These are phyloP conservation scores for Macropodus opercularis DNA, from an alignment of 2,797 vertebrate genomes.

Conservation along the genomic window DNA sequence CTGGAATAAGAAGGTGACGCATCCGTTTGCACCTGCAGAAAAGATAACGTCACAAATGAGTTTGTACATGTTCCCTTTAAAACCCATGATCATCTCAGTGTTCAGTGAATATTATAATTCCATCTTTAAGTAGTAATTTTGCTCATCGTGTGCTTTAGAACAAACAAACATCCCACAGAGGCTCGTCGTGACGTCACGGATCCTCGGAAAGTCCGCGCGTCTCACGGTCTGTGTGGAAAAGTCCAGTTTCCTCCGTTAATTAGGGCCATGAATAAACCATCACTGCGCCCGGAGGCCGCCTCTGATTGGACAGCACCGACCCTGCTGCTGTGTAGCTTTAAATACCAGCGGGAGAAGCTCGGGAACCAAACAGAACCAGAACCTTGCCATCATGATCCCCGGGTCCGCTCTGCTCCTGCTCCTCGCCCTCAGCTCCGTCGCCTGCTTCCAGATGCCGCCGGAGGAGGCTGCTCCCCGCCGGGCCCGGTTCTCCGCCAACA, in stretches of 20 bases:
- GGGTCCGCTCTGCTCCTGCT: constrained; percentile 57
- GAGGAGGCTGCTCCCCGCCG: constrained; percentile 71
- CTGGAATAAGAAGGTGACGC: constrained; percentile 36
- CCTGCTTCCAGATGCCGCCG: constrained; percentile 60
- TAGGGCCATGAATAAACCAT: constrained; percentile 48
- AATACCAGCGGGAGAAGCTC: constrained; percentile 26
- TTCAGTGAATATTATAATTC: no score
- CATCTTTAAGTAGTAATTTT: no score
- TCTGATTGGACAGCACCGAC: constrained; percentile 48
- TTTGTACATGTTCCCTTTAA: no score
- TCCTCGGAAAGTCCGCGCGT: constrained; percentile 31
- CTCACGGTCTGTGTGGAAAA: constrained; percentile 44
- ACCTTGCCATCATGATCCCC: constrained; percentile 58
- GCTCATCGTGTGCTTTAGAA: no score
- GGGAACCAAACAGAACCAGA: not conserved
- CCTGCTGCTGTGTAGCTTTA: constrained; percentile 24
- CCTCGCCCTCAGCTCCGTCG: constrained; percentile 51
- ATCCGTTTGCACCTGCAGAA: constrained; percentile 28
- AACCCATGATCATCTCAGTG: no score
- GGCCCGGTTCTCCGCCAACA: constrained; percentile 79
- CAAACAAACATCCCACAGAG: not conserved
- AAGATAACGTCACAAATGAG: not conserved
- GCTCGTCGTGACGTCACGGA: constrained; percentile 3
- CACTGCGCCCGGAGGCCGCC: constrained; percentile 7
- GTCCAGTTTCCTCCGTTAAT: constrained; percentile 54